Conservation (phyloP, 2,797 vertebrate genomes). For the Hyperoplus lanceolatus region DNA sequence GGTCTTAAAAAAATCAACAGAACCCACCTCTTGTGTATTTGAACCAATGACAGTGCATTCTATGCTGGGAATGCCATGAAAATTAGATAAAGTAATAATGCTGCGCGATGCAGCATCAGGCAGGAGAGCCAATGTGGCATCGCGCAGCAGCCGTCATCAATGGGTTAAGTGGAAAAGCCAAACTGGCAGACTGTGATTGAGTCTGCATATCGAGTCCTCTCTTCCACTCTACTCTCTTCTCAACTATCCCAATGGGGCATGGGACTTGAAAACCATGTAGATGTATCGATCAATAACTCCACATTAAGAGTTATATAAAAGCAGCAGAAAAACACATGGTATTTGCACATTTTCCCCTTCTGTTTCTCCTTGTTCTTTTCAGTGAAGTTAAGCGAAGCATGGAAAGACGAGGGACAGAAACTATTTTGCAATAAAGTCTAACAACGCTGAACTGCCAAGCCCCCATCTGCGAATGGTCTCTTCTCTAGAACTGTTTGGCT, state of each 20-base stretch:
- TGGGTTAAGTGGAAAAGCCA: constrained; percentile 60
- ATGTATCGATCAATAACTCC: constrained; percentile 17
- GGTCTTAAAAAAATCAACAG: too few species aligned
- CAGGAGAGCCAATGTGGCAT: too few species aligned
- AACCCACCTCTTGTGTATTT: too few species aligned
- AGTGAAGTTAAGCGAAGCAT: constrained; percentile 32
- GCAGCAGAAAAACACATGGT: constrained; percentile 20
- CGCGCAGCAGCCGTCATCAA: too few species aligned
- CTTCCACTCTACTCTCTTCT: not conserved
- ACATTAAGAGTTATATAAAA: constrained; percentile 27
- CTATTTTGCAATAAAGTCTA: constrained; percentile 42
- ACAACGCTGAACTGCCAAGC: constrained; percentile 34
- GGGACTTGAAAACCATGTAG: not conserved
- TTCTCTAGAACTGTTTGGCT: constrained; percentile 42
- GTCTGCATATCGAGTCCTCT: constrained; percentile 14
- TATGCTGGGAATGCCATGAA: too few species aligned
- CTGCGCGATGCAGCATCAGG: too few species aligned
- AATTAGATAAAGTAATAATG: too few species aligned
- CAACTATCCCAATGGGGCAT: not conserved
- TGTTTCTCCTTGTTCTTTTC: constrained; percentile 19
- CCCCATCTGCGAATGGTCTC: constrained; percentile 32
- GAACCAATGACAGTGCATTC: too few species aligned
- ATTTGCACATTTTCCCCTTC: constrained; percentile 26
- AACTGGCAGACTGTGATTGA: constrained; percentile 55
- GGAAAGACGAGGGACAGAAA: constrained; percentile 25